Conservation (phyloP, 2,797 vertebrate genomes). For the Gobionotothen gibberifrons region DNA sequence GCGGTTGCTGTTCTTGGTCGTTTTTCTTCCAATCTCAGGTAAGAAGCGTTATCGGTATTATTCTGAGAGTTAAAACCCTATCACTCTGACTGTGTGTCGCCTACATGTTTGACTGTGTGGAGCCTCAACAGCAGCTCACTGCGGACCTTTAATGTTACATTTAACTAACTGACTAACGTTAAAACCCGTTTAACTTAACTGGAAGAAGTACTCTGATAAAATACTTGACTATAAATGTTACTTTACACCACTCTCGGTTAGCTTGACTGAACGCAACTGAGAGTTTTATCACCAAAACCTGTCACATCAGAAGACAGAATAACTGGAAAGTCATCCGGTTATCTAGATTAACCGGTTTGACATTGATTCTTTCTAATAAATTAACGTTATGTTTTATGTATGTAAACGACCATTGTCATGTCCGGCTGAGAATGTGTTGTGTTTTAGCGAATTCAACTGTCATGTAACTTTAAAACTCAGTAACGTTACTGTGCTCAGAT, state of each 20-base stretch:
- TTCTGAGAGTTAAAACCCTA: not conserved
- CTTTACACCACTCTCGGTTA: not conserved
- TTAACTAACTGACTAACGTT: not conserved
- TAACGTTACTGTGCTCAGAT: no score
- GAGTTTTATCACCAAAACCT: no score
- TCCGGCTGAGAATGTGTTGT: not conserved
- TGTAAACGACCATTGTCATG: not conserved
- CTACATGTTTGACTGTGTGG: not conserved
- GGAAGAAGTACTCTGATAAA: no score
- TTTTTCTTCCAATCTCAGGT: constrained; percentile 84
- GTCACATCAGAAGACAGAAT: not conserved
- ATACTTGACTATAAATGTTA: no score
- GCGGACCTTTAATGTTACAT: not conserved
- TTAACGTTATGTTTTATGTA: not conserved
- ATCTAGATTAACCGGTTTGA: not conserved
- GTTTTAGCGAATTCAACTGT: not conserved
- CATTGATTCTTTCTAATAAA: not conserved
- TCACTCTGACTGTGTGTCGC: not conserved
- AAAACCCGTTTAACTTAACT: not conserved
- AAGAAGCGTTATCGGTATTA: constrained; percentile 35
- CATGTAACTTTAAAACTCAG: not conserved
- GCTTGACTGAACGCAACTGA: no score
- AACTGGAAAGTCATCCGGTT: not conserved
- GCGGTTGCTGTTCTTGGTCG: constrained; percentile 76
- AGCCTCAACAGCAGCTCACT: not conserved